Evolutionary conservation across 2,113 vertebrate genomes (phyloP).

Genomic region (Strix uralensis): DNA sequence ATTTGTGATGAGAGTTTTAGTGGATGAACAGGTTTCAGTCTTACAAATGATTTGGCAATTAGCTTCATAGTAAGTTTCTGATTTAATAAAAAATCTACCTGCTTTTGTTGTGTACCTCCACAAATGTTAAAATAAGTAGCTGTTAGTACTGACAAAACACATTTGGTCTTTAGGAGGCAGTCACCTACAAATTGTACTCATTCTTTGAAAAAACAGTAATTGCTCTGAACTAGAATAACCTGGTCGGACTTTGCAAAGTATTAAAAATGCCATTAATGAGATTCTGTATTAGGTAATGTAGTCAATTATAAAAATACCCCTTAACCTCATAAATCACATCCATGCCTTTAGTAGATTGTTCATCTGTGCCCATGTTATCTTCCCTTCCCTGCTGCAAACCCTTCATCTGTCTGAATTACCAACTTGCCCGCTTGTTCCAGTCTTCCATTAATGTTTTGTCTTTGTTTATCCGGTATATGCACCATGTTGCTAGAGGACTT

Average conservation of each 20-base stretch:
- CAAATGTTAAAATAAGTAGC: not conserved
- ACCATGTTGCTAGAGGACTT: not conserved
- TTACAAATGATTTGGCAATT: not conserved
- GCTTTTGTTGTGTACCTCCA: not conserved
- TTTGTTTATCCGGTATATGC: not conserved
- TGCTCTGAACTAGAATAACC: not conserved
- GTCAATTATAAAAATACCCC: not conserved
- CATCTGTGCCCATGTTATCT: not conserved
- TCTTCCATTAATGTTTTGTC: not conserved
- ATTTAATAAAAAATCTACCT: not conserved
- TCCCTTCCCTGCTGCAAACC: not conserved
- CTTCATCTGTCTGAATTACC: not conserved
- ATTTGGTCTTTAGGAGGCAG: slow-evolving; percentile 22
- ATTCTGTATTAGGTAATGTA: not conserved
- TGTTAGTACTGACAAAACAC: not conserved
- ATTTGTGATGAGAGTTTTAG: not conserved
- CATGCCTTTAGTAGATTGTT: not conserved
- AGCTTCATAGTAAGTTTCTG: not conserved
- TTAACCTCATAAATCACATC: not conserved
- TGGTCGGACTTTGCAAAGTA: not conserved
- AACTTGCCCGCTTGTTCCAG: not conserved
- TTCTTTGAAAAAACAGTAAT: not conserved
- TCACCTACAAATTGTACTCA: not conserved
- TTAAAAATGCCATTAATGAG: not conserved
- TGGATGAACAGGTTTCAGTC: not conserved